A percentile compares a stretch with the other conserved stretches of the same genome.
These are phyloP conservation scores for Pristionchus exspectatus DNA, from an alignment of 2,888 invertebrate genomes.

Conservation along the genomic window DNA sequence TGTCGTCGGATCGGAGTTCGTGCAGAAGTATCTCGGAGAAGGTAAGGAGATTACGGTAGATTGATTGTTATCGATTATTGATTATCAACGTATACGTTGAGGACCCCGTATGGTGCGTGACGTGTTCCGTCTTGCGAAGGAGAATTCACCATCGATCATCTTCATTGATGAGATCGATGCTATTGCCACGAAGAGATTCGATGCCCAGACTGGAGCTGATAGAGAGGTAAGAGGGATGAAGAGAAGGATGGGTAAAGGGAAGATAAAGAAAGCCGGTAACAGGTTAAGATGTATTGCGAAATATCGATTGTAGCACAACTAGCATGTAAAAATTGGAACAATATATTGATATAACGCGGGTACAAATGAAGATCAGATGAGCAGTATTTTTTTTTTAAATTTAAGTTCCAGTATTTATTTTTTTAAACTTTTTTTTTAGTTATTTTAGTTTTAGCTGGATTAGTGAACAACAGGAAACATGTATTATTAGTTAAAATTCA, in stretches of 20 bases:
- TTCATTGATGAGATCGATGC: conserved; percentile 99
- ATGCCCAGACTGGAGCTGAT: conserved; percentile 79
- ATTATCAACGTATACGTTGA: conserved; percentile 38
- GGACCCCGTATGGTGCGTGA: conserved; percentile 98
- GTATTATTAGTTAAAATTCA: too few species aligned
- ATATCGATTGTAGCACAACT: too few species aligned
- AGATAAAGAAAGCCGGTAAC: too few species aligned
- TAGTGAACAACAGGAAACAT: too few species aligned
- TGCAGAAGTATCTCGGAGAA: conserved; percentile 98
- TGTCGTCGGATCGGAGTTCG: conserved; percentile 99
- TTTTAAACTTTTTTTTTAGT: too few species aligned
- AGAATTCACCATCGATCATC: conserved; percentile 99
- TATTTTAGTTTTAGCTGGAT: too few species aligned
- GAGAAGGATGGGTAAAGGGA: not conserved
- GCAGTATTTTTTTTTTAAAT: too few species aligned
- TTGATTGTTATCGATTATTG: not conserved
- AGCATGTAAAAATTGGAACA: too few species aligned
- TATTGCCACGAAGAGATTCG: conserved; percentile 91
- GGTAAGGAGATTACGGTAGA: conserved; percentile 79
- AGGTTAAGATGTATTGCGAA: too few species aligned
- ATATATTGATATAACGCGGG: too few species aligned
- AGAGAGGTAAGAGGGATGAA: conserved; percentile 61
- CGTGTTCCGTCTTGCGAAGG: conserved; percentile 97
- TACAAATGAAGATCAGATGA: too few species aligned
- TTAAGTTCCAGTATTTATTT: too few species aligned